Evolutionary conservation across 2,113 vertebrate species (phyloP).

Genomic region (Megaleporinus macrocephalus): DNA sequence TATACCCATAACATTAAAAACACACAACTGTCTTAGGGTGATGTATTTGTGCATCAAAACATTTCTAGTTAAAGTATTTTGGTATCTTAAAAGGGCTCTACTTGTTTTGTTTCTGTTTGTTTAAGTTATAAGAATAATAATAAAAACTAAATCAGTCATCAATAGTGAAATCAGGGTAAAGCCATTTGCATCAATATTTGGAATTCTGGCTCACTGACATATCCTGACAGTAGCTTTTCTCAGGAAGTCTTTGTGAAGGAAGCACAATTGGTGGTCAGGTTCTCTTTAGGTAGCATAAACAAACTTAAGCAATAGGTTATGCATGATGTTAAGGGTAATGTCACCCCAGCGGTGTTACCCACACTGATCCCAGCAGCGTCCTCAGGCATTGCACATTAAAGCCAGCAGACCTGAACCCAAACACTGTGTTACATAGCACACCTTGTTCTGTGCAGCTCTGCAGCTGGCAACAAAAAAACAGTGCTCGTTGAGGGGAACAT

Average conservation of each 20-base stretch:
- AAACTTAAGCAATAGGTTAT: conserved; percentile 21
- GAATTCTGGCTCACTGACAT: background rate
- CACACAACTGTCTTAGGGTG: no score
- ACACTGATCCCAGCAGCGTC: conserved; percentile 51
- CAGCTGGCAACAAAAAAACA: conserved; percentile 37
- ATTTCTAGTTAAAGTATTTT: no score
- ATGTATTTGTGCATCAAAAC: no score
- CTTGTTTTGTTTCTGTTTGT: no score
- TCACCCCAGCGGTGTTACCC: conserved; percentile 13
- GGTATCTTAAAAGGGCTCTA: no score
- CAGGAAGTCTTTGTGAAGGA: background rate
- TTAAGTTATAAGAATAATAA: no score
- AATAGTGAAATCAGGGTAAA: no score
- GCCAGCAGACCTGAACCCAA: conserved; percentile 71
- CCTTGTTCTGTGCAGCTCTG: conserved; percentile 54
- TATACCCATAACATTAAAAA: no score
- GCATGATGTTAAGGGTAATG: conserved; percentile 15
- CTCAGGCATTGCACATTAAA: conserved; percentile 63
- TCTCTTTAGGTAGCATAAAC: conserved; percentile 1
- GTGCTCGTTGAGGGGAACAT: conserved; percentile 32
- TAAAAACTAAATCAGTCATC: no score
- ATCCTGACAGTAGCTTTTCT: background rate
- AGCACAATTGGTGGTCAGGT: background rate
- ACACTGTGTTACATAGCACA: conserved; percentile 62
- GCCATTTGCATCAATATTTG: background rate